These are phyloP conservation scores for Orthonychiurus folsomi DNA, from an alignment of 2,888 invertebrate genomes.

Conservation along the genomic window DNA sequence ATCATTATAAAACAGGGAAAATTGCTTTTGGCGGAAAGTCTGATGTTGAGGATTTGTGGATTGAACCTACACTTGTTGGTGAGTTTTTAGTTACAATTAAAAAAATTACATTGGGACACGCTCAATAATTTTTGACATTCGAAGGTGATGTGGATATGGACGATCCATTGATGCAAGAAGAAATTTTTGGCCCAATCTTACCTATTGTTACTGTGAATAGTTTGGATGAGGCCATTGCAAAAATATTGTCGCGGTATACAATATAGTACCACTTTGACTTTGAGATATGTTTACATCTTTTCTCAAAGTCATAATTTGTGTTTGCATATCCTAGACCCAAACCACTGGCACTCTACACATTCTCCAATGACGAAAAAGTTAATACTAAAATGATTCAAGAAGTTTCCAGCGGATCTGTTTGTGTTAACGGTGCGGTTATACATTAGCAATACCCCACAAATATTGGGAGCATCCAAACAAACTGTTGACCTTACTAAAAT, in stretches of 20 bases:
- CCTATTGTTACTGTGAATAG: constrained; percentile 77
- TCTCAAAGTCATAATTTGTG: too few species aligned
- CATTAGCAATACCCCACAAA: too few species aligned
- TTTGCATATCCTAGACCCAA: constrained; percentile 66
- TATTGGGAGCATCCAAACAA: background rate
- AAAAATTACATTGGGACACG: background rate
- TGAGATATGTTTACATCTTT: constrained; percentile 24
- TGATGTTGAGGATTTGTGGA: constrained; percentile 65
- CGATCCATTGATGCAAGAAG: constrained; percentile 52
- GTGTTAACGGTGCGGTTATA: too few species aligned
- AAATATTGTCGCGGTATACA: constrained; percentile 52
- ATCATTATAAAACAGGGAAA: constrained; percentile 53
- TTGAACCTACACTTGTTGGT: constrained; percentile 67
- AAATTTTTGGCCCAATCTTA: constrained; percentile 63
- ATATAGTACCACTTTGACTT: background rate
- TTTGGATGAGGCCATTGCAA: constrained; percentile 80
- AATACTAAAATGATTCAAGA: constrained; percentile 57
- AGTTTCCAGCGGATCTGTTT: constrained; percentile 69
- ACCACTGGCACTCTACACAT: constrained; percentile 80
- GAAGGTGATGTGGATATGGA: constrained; percentile 22
- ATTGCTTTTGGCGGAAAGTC: constrained; percentile 69
- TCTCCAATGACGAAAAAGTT: constrained; percentile 56
- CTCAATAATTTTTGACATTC: background rate
- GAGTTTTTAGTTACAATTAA: background rate
- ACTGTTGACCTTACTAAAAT: constrained; percentile 12